These are phyloP conservation scores for Cyprinodon variegatus DNA, from an alignment of 2,113 vertebrate species.

Conservation along the genomic window DNA sequence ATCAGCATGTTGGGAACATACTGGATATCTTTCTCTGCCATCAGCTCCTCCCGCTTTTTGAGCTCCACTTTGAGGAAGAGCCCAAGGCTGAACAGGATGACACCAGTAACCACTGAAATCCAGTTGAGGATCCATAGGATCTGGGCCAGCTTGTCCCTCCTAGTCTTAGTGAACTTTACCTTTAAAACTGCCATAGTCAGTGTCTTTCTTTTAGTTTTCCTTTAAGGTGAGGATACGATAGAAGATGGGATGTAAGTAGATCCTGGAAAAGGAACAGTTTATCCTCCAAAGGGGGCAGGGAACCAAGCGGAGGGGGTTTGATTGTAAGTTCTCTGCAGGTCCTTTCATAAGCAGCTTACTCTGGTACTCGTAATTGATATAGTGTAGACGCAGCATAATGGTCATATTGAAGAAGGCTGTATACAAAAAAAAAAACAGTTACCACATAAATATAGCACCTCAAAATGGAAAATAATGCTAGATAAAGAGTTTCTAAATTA, in stretches of 20 bases:
- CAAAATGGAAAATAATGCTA: neutral
- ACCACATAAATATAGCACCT: neutral
- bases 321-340: constrained; percentile 40
- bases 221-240: constrained; percentile 33
- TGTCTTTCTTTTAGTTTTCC: constrained; percentile 11
- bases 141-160: constrained; percentile 86
- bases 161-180: constrained; percentile 88
- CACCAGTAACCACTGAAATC: constrained; percentile 85
- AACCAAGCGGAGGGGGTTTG: constrained; percentile 30
- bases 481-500: neutral
- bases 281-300: constrained; percentile 34
- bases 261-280: constrained; percentile 44
- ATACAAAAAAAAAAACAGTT: neutral
- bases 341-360: constrained; percentile 72
- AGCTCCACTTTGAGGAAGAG: constrained; percentile 88
- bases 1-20: constrained; percentile 87
- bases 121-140: constrained; percentile 90
- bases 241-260: constrained; percentile 51
- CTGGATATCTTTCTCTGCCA: constrained; percentile 82
- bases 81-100: constrained; percentile 85
- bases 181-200: constrained; percentile 84
- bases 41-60: constrained; percentile 84
- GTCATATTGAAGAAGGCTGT: constrained; percentile 13
- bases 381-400: constrained; percentile 54
- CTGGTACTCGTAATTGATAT: constrained; percentile 42